phyloP scores from a whole-genome alignment of 2,113 vertebrate genomes.

The Bubo bubo region DNA sequence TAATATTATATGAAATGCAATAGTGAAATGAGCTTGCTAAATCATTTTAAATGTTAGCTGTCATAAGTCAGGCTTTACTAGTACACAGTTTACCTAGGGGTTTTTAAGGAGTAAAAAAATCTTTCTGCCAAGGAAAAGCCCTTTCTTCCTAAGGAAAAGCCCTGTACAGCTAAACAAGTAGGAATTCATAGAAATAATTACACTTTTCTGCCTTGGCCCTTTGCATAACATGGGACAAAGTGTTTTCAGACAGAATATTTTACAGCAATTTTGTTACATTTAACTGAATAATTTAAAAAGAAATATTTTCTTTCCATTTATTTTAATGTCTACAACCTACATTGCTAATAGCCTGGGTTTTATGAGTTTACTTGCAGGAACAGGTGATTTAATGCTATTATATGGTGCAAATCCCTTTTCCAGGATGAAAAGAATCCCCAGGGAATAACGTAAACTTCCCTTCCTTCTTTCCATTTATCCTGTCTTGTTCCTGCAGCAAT shows the following conservation, averaged over 20 bases:
- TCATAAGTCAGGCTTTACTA: not conserved
- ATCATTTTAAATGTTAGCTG: not conserved
- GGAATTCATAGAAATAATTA: not conserved
- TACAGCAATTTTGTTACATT: not conserved
- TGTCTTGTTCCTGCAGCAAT: not conserved
- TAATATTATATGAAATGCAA: not conserved
- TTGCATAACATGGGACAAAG: not conserved
- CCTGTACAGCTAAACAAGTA: not conserved
- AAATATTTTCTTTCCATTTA: not conserved
- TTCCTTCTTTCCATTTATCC: not conserved
- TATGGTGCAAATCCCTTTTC: not conserved
- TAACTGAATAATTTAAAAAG: not conserved
- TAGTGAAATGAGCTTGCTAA: not conserved
- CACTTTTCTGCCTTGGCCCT: not conserved
- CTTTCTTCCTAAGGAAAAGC: not conserved
- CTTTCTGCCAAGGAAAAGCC: not conserved
- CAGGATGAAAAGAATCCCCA: not conserved
- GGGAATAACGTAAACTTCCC: not conserved
- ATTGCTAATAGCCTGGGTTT: not conserved
- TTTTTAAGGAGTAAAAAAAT: not conserved
- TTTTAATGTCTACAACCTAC: not conserved
- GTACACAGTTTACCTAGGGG: not conserved
- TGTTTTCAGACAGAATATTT: not conserved
- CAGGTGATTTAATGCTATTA: slow-evolving; percentile 5
- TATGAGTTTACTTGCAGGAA: not conserved